These are phyloP conservation scores for Cydia pomonella DNA, from an alignment of 1,140 invertebrate species.

Conservation along the genomic window DNA sequence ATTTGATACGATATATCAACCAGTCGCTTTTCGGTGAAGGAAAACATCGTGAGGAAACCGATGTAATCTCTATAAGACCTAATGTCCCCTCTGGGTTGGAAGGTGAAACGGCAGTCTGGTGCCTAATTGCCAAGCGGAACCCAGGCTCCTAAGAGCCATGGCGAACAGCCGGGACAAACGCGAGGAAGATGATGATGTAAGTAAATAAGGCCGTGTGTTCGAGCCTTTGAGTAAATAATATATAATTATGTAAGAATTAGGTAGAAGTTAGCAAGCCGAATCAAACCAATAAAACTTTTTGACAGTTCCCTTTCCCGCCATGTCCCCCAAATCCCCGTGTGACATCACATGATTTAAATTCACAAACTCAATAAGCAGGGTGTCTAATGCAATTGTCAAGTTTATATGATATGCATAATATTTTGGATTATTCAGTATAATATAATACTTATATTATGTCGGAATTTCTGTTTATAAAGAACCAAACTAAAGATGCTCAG, in stretches of 20 bases:
- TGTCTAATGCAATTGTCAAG: background rate
- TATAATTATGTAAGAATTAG: background rate
- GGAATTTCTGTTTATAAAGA: background rate
- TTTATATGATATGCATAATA: slow-evolving; percentile 1
- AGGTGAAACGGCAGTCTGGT: no score
- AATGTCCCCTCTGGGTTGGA: no score
- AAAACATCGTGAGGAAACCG: no score
- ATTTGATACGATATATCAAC: no score
- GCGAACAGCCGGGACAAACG: no score
- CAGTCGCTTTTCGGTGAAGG: no score
- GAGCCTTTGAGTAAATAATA: background rate
- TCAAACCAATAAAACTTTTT: slow-evolving; percentile 19
- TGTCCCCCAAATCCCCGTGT: background rate
- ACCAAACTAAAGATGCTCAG: background rate
- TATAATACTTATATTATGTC: background rate
- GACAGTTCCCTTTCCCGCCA: slow-evolving; percentile 4
- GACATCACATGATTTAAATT: background rate
- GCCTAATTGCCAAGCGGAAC: no score
- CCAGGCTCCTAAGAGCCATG: no score
- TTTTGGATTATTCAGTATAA: background rate
- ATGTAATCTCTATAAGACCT: no score
- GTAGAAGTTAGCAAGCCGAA: slow-evolving; percentile 4
- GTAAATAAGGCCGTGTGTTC: no score
- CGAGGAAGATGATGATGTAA: no score
- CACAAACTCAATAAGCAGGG: slow-evolving; percentile 1